Evolutionary conservation across 2,113 vertebrate species (phyloP).

Genomic region (Pedetes capensis): DNA sequence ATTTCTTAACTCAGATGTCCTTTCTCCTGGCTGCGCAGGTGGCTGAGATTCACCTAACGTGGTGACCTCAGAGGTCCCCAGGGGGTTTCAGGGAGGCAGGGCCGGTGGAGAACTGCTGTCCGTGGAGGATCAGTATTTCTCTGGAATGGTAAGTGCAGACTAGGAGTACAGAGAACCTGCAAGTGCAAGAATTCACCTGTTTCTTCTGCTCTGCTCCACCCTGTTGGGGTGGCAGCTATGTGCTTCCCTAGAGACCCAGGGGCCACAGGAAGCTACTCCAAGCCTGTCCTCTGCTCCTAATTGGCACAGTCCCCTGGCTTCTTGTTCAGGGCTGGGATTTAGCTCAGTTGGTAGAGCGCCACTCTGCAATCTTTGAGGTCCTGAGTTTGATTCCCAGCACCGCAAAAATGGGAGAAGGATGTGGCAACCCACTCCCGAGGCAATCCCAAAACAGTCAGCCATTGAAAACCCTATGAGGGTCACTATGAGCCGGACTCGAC

Average conservation of each 20-base stretch:
- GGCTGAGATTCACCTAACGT: rapidly evolving
- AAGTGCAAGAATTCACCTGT: neutral
- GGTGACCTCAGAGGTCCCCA: neutral
- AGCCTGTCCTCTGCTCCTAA: rapidly evolving
- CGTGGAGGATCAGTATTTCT: neutral
- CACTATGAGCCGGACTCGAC: too few species aligned
- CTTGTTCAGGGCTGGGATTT: too few species aligned
- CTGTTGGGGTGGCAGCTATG: neutral
- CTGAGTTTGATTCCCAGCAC: too few species aligned
- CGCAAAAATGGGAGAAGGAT: too few species aligned
- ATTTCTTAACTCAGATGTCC: neutral
- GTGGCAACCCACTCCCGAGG: too few species aligned
- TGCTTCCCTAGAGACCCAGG: neutral
- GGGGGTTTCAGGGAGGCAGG: neutral
- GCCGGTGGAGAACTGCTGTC: neutral
- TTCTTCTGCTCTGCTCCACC: neutral
- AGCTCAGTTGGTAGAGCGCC: too few species aligned
- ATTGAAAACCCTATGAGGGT: too few species aligned
- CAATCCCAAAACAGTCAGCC: too few species aligned
- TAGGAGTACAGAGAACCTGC: neutral
- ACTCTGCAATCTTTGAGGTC: too few species aligned
- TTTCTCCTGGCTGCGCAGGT: neutral
- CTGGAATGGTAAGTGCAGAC: neutral
- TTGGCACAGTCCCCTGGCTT: neutral
- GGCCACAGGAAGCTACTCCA: neutral